A percentile compares a stretch with the other conserved stretches of the same genome.
Conservation (phyloP, 2,797 vertebrate species). For the Melanotaenia pygmaea region DNA sequence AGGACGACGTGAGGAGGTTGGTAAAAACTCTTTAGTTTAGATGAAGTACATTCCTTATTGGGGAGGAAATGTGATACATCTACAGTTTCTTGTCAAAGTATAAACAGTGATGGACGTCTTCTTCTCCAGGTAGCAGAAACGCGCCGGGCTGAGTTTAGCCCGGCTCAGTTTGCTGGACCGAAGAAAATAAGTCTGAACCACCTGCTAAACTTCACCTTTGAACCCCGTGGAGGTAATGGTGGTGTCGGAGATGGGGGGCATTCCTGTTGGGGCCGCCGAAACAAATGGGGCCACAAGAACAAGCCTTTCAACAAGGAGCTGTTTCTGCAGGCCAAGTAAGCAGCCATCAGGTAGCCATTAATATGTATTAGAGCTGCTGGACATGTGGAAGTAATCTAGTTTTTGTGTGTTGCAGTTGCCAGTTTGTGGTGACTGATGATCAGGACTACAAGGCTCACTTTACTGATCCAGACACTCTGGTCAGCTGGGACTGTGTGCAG, state of each 20-base stretch:
- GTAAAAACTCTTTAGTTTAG: slow-evolving; percentile 27
- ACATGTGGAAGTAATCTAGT: neutral
- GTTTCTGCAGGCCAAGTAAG: slow-evolving; percentile 98
- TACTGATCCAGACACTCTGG: slow-evolving; percentile 97
- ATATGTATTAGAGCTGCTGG: neutral
- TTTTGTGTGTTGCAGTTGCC: slow-evolving; percentile 87
- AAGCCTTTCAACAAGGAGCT: slow-evolving; percentile 99
- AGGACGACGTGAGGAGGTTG: slow-evolving; percentile 99
- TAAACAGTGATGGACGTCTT: neutral
- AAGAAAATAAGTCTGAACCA: slow-evolving; percentile 99
- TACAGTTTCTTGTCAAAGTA: neutral
- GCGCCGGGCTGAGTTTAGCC: slow-evolving; percentile 97
- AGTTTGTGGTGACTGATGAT: slow-evolving; percentile 97
- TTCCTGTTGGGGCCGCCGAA: slow-evolving; percentile 93
- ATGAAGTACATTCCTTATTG: neutral
- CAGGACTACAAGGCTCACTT: slow-evolving; percentile 97
- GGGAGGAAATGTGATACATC: neutral
- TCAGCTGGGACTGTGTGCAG: slow-evolving; percentile 99
- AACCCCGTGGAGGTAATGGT: slow-evolving; percentile 91
- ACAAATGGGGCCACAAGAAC: slow-evolving; percentile 96
- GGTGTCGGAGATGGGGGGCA: slow-evolving; percentile 87
- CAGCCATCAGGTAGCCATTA: slow-evolving; percentile 4
- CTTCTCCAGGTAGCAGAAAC: slow-evolving; percentile 93
- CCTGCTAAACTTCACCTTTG: slow-evolving; percentile 98
- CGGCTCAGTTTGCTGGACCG: slow-evolving; percentile 97